Base-by-base conservation (phyloP, 2,888 invertebrate genomes). In the Torymus texanus region DNA sequence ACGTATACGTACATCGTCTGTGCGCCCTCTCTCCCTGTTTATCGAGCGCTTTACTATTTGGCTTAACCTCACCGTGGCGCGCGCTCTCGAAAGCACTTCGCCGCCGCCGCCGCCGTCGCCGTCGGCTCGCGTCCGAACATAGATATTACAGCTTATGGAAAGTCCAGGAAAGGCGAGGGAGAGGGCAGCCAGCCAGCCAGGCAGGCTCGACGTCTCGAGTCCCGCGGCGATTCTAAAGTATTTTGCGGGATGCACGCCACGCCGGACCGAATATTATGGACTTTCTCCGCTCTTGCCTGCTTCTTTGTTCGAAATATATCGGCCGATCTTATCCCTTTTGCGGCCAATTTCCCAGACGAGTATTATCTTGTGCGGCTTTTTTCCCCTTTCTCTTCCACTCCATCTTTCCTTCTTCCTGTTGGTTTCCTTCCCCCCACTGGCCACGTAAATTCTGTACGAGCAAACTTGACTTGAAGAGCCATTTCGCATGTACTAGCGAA, bases 91-190 rank as follows among this genome's bases (percentile, higher is more conserved):
- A 68, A 67, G 75, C 67, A 68, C 67, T 74, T 75, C 29, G 58
- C 29, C 53, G 62, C 16, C 29, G 58, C 29, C 53, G 62, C 16
- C 59, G 59, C 18, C 62, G 24, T 8, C 41, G 53, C 65, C 18
- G 41, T 41, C 41, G 63, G 71, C 65, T 71, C 78, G 78, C 78
- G 74, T 51, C 78, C 78, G 78, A 70, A 79, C 78, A 79, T 79
- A 79, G 78, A 79, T 74, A 79, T 79, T 79, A 65, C 78, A 79
- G 78, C 78, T 79, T 74, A 74, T 70, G 78, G 78, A 74, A 70
- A 78, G 71, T 58, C 62, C 59, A 18, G 16, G 24, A 29, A 18
- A 18, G 18, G 51, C 29, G 29, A 63, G 63, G n/a, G 50, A 65
- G 11, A 18, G 18, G 68, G 29, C 58, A 16, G 58, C 21, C 16